Base-by-base conservation (phyloP, 2,113 vertebrate species). In the Sphaerodactylus townsendi region DNA sequence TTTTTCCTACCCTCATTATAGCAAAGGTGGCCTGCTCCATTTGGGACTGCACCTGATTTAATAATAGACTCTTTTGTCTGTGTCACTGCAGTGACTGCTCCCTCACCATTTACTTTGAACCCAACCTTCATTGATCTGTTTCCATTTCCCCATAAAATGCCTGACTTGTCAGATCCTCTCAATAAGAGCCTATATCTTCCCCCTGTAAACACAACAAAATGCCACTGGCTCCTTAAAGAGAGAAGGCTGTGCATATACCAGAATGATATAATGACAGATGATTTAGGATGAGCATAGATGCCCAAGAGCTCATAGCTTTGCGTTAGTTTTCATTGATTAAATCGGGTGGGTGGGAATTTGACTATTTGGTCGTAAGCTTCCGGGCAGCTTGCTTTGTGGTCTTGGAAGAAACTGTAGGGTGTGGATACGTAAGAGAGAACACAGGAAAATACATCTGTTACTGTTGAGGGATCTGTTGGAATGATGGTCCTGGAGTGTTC, bases 151-250 rank as follows among this genome's bases (percentile, higher is more conserved):
- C 69, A 77, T 62, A 10, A 75, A 81, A 79, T 1, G 0, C 19
- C 88, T 89, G 91, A 90, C 86, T 91, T 92, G 86, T 80, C 82
- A 85, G 85, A 87, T 88, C 88, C 83, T 92, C 90, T 89, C 1
- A 3, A 74, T 78, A 84, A 70, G 81, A 89, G 88, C 83, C 0
- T 3, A 87, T 89, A 86, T 88, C 85, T 85, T 89, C 82, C 88
- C 66, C 77, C 1, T 0, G 62, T 37, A 83, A 48, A 66, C 17
- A 56, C 17, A 80, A 76, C 81, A 88, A 89, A 88, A 78, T 79
- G 86, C 78, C 78, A 66, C 79, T 87, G 77, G 37, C 91, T 82
- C 87, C 69, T 59, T 68, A 91, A 88, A 68, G 44, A n/a, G 19
- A 74, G 66, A 33, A 35, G 33, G 13, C 66, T 68, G n/a, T 35